Evolutionary conservation across 2,113 vertebrate species (phyloP).

Genomic region (Telmatochromis brichardi): DNA sequence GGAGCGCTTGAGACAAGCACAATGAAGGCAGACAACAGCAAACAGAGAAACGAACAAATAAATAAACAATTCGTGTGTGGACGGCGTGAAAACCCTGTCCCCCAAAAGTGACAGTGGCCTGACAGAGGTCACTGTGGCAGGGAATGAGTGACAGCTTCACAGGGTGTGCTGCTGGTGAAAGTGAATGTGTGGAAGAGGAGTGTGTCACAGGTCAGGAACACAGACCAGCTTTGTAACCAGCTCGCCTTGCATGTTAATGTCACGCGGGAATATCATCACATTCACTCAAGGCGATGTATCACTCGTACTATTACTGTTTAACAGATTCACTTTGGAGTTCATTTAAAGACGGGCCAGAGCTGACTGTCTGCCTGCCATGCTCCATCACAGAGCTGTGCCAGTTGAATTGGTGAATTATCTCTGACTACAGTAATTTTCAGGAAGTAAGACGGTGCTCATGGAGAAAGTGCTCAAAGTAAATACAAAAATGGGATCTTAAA

Average conservation of each 20-base stretch:
- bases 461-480: background rate
- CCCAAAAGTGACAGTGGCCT: conserved; percentile 41
- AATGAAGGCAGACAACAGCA: conserved; percentile 12
- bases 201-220: conserved; percentile 11
- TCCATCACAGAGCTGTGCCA: background rate
- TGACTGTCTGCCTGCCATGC: background rate
- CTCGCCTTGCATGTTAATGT: conserved; percentile 2
- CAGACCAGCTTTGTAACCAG: background rate
- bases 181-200: background rate
- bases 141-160: conserved; percentile 49
- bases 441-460: background rate
- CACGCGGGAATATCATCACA: background rate
- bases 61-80: conserved; percentile 43
- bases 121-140: conserved; percentile 54
- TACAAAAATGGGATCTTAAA: background rate
- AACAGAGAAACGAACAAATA: conserved; percentile 12
- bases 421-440: background rate
- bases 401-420: background rate
- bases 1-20: background rate
- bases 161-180: conserved; percentile 8
- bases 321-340: background rate
- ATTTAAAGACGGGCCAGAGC: background rate
- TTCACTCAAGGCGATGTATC: background rate
- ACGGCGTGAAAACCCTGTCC: background rate
- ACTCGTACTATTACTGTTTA: background rate